phyloP scores from a whole-genome alignment of 2,797 vertebrate genomes.

The Alcedo atthis region DNA sequence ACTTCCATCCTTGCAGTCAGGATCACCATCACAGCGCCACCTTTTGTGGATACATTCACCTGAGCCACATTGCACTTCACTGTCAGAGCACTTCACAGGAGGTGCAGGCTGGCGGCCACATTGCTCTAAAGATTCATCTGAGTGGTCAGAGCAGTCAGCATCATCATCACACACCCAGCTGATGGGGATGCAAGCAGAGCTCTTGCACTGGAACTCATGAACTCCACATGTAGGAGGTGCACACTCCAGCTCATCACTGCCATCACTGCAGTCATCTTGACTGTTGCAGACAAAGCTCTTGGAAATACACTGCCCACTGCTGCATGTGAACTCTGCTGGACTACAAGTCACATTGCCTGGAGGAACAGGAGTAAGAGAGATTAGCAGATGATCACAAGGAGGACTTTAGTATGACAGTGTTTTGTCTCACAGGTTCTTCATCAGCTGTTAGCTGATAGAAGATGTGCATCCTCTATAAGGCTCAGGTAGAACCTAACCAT shows the following conservation, averaged over 20 bases:
- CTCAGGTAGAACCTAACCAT: neutral
- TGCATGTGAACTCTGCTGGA: conserved; percentile 92
- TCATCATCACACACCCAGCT: conserved; percentile 97
- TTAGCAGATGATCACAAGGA: neutral
- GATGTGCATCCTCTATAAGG: neutral
- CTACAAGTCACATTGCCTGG: conserved; percentile 93
- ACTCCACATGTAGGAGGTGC: conserved; percentile 87
- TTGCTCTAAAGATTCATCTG: conserved; percentile 88
- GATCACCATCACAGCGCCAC: conserved; percentile 95
- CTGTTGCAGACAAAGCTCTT: conserved; percentile 93
- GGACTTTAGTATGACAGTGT: neutral
- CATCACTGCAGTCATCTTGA: conserved; percentile 93
- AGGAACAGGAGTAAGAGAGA: neutral
- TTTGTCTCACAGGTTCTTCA: neutral
- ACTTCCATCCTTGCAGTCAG: conserved; percentile 95
- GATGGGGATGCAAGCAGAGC: conserved; percentile 88
- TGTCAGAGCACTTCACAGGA: conserved; percentile 84
- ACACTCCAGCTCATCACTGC: conserved; percentile 90
- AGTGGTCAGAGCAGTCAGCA: conserved; percentile 93
- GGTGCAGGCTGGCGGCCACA: conserved; percentile 89
- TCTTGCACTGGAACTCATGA: conserved; percentile 92
- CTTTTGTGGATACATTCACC: conserved; percentile 96
- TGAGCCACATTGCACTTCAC: conserved; percentile 89
- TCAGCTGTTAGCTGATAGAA: neutral
- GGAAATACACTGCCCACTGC: conserved; percentile 91